Percentiles rank a stretch among this genome's conserved stretches.
These are phyloP conservation scores for Drosophila elegans DNA, from an alignment of 1,140 invertebrate species.

Conservation along the genomic window DNA sequence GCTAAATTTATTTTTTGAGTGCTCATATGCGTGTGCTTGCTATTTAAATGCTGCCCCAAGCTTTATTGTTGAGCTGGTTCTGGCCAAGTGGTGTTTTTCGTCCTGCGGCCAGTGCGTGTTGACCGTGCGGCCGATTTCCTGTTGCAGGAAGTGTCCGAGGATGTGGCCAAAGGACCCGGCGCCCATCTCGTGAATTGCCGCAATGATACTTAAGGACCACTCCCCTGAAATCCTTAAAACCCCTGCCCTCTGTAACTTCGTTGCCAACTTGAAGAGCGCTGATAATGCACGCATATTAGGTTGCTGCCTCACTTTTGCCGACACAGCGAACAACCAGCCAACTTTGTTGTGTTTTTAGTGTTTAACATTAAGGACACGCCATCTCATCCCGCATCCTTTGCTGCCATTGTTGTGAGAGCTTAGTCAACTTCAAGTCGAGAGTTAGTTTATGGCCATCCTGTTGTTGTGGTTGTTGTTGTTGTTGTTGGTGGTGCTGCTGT, in stretches of 20 bases:
- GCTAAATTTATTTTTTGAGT: conserved; percentile 1
- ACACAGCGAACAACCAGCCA: not conserved
- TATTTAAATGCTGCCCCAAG: conserved; percentile 71
- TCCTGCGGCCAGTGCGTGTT: conserved; percentile 27
- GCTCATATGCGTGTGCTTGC: conserved; percentile 17
- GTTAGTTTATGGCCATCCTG: conserved; percentile 70
- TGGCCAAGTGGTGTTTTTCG: conserved; percentile 14
- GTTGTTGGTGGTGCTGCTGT: conserved; percentile 18
- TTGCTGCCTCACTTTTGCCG: conserved; percentile 37
- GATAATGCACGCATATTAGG: conserved; percentile 70
- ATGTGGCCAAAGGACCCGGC: conserved; percentile 33
- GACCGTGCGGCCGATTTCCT: conserved; percentile 60
- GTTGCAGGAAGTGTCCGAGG: conserved; percentile 75
- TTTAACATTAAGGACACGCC: conserved; percentile 66
- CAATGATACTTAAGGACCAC: conserved; percentile 60
- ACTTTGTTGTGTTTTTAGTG: conserved; percentile 58
- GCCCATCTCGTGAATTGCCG: conserved; percentile 45
- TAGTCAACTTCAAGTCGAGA: conserved; percentile 73
- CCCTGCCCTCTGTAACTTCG: conserved; percentile 57
- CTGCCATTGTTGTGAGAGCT: conserved; percentile 64
- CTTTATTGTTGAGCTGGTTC: conserved; percentile 30
- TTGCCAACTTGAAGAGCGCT: conserved; percentile 69
- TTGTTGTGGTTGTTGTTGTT: conserved; percentile 15
- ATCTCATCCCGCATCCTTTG: conserved; percentile 8
- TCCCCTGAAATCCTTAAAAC: not conserved